Percentiles rank a stretch among this genome's conserved stretches.
Conservation (phyloP, 2,888 invertebrate genomes). For the Amiota communis region DNA sequence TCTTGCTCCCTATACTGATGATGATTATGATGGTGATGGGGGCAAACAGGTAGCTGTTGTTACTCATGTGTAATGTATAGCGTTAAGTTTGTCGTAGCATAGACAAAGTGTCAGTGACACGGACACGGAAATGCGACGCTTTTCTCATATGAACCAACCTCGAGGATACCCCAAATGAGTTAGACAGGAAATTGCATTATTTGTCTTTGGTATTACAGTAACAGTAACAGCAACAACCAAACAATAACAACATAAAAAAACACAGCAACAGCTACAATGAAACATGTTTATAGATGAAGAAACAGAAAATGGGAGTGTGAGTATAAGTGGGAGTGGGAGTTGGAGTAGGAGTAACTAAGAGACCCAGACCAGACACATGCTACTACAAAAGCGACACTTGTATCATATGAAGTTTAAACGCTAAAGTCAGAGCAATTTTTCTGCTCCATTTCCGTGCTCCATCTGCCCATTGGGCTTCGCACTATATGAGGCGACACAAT, state of each 20-base stretch:
- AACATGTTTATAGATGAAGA: neutral
- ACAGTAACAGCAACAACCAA: constrained; percentile 47
- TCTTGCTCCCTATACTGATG: too few relatives aligned
- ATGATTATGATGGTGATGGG: too few relatives aligned
- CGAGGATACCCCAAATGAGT: constrained; percentile 57
- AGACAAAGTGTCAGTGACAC: constrained; percentile 54
- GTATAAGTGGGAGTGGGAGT: neutral
- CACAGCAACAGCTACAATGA: constrained; percentile 22
- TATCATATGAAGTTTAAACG: constrained; percentile 62
- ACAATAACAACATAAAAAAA: constrained; percentile 5
- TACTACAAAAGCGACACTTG: neutral
- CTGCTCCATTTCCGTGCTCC: constrained; percentile 61
- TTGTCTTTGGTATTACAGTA: constrained; percentile 60
- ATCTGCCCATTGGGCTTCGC: constrained; percentile 25
- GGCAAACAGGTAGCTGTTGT: too few relatives aligned
- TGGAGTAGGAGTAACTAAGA: constrained; percentile 13
- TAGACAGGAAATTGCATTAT: constrained; percentile 65
- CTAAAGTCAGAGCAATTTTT: constrained; percentile 64
- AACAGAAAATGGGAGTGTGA: neutral
- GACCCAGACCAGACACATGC: neutral
- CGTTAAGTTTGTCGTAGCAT: constrained; percentile 48
- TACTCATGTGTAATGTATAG: constrained; percentile 34
- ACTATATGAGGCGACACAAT: neutral
- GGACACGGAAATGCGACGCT: constrained; percentile 48
- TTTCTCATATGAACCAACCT: neutral